Evolutionary conservation across 92 coral and sea anemone genomes (phyloP).

Genomic region (Bergia puertoricense): DNA sequence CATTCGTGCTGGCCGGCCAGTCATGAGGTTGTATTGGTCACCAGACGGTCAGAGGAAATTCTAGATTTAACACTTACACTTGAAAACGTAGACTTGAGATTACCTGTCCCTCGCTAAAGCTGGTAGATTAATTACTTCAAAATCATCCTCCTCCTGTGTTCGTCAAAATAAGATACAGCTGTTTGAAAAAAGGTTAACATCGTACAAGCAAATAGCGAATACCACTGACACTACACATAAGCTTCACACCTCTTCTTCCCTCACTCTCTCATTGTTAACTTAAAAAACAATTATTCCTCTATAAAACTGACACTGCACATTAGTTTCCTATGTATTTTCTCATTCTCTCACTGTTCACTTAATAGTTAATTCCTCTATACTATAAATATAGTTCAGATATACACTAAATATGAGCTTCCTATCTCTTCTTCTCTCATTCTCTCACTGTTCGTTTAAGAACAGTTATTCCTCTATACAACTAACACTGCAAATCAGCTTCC

Average conservation of each 20-base stretch:
- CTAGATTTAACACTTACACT: background rate
- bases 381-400: too few relatives aligned
- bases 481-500: background rate
- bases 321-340: slow-evolving; percentile 41
- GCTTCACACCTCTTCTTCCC: slow-evolving; percentile 65
- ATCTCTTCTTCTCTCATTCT: slow-evolving; percentile 58
- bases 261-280: slow-evolving; percentile 57
- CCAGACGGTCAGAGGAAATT: background rate
- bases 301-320: background rate
- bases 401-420: background rate
- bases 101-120: slow-evolving; percentile 41
- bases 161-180: background rate
- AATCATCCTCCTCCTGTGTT: slow-evolving; percentile 84
- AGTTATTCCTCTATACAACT: slow-evolving; percentile 10
- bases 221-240: background rate
- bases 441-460: slow-evolving; percentile 21
- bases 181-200: background rate
- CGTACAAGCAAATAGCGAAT: too few relatives aligned
- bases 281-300: slow-evolving; percentile 55
- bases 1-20: too few relatives aligned
- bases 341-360: slow-evolving; percentile 54
- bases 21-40: background rate
- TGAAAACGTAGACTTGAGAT: slow-evolving; percentile 4
- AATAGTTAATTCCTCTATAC: slow-evolving; percentile 39
- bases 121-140: slow-evolving; percentile 78